These are phyloP conservation scores for Venusia cambrica DNA, from an alignment of 2,888 invertebrate genomes.

Conservation along the genomic window DNA sequence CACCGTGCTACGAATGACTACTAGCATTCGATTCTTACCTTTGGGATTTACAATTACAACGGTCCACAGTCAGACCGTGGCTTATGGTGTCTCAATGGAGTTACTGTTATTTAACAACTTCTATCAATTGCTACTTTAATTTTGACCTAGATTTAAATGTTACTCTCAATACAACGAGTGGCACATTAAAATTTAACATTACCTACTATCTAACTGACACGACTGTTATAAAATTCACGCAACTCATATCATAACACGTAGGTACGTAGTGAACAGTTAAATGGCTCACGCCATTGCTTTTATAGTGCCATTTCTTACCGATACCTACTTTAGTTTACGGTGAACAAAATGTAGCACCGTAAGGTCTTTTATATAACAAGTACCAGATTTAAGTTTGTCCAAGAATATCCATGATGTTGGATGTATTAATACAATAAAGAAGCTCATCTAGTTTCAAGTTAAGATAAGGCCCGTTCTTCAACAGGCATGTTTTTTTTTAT, in stretches of 20 bases:
- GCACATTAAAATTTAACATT: too few relatives aligned
- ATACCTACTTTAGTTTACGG: conserved; percentile 10
- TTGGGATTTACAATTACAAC: conserved; percentile 50
- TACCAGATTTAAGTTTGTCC: too few relatives aligned
- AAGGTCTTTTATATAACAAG: too few relatives aligned
- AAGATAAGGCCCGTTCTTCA: too few relatives aligned
- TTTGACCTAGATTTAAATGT: neutral
- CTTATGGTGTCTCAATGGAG: conserved; percentile 2
- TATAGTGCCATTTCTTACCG: conserved; percentile 9
- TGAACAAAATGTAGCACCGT: conserved; percentile 5
- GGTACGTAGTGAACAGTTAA: conserved; percentile 11
- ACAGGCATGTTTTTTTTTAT: too few relatives aligned
- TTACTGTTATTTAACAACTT: conserved; percentile 7
- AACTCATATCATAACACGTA: conserved; percentile 10
- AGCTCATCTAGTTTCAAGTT: too few relatives aligned
- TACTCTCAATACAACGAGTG: too few relatives aligned
- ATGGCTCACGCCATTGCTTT: conserved; percentile 11
- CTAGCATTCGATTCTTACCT: conserved; percentile 52
- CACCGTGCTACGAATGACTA: conserved; percentile 44
- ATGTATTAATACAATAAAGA: too few relatives aligned
- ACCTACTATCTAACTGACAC: too few relatives aligned
- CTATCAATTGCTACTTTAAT: neutral
- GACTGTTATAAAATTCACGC: conserved; percentile 27
- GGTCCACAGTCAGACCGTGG: conserved; percentile 31
- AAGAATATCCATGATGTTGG: too few relatives aligned